A percentile compares a stretch with the other conserved stretches of the same genome.
Evolutionary conservation across 1,140 invertebrate species (phyloP).

Genomic region (Bradysia coprophila): DNA sequence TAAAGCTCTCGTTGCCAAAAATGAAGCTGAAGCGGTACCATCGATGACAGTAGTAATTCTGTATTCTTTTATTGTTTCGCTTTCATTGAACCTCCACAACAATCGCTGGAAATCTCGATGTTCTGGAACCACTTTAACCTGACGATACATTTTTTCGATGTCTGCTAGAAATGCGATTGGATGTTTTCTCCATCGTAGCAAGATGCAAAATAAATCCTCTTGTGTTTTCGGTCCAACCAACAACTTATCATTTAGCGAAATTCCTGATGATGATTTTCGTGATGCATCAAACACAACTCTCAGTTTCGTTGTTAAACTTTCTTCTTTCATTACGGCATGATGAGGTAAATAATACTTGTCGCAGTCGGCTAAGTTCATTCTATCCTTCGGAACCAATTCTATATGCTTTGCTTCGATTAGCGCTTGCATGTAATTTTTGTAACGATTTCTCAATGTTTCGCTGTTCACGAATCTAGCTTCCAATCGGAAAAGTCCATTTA

Average conservation of each 20-base stretch:
- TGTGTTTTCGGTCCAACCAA: constrained; percentile 17
- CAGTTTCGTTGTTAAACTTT: constrained; percentile 7
- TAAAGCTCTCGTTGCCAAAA: constrained; percentile 15
- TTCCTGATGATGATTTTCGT: constrained; percentile 6
- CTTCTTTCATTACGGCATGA: constrained; percentile 9
- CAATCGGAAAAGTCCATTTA: neutral
- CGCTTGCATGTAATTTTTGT: constrained; percentile 14
- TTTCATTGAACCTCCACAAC: constrained; percentile 11
- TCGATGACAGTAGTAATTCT: constrained; percentile 15
- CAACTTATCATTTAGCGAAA: constrained; percentile 15
- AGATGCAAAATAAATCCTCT: constrained; percentile 17
- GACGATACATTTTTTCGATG: constrained; percentile 15
- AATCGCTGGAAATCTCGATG: constrained; percentile 19
- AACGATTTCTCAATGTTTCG: constrained; percentile 3
- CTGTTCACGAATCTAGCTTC: neutral
- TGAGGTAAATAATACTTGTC: constrained; percentile 7
- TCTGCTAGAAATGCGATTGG: constrained; percentile 11
- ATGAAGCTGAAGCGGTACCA: constrained; percentile 16
- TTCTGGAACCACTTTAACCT: neutral
- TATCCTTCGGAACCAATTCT: constrained; percentile 3
- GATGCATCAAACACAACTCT: constrained; percentile 18
- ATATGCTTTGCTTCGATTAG: constrained; percentile 12
- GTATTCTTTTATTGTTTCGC: constrained; percentile 11
- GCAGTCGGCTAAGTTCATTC: neutral
- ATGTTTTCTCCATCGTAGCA: constrained; percentile 16